phyloP scores from a whole-genome alignment of 2,113 vertebrate species.

The Anguilla rostrata region DNA sequence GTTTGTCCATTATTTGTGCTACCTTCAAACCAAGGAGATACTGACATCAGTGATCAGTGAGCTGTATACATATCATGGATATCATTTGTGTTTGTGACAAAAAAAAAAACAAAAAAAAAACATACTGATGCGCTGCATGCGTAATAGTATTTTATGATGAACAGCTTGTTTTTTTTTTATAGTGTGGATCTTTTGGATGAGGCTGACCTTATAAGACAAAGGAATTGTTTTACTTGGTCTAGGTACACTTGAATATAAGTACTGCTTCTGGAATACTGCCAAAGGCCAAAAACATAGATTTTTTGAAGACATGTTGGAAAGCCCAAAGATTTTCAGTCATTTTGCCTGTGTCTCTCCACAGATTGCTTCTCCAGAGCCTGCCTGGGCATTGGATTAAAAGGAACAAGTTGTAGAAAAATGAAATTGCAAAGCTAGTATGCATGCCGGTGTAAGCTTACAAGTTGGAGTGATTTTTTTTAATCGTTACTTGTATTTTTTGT shows the following conservation, averaged over 20 bases:
- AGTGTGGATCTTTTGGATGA: neutral
- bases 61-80: too few relatives aligned
- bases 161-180: neutral
- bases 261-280: neutral
- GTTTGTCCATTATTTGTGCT: too few relatives aligned
- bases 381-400: neutral
- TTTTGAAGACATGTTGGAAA: slow-evolving; percentile 13
- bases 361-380: neutral
- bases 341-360: neutral
- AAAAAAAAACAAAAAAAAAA: neutral
- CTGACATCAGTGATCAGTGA: too few relatives aligned
- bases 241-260: neutral
- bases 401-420: neutral
- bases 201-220: slow-evolving; percentile 8
- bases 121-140: neutral
- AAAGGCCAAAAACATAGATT: slow-evolving; percentile 1
- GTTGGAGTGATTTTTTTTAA: too few relatives aligned
- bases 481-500: too few relatives aligned
- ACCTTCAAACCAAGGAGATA: too few relatives aligned
- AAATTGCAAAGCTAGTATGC: neutral
- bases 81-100: too few relatives aligned
- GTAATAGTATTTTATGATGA: neutral
- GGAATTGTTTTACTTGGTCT: neutral
- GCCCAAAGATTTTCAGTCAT: slow-evolving; percentile 6
- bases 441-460: neutral